Conservation (phyloP, 2,888 invertebrate species). For the Germaria angustata region DNA sequence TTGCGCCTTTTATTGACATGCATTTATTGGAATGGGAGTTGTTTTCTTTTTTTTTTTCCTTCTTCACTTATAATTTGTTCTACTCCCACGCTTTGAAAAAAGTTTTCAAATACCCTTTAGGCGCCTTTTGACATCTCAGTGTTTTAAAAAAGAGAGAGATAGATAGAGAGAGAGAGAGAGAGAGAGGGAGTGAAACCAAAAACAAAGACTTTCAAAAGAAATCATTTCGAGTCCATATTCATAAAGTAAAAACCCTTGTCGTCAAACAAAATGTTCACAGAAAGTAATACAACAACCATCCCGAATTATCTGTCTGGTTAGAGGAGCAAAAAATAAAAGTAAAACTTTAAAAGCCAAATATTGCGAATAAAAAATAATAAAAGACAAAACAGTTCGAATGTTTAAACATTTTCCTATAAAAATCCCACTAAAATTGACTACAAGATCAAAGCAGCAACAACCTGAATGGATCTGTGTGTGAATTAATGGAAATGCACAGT, state of each 20-base stretch:
- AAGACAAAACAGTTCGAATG: slow-evolving; percentile 37
- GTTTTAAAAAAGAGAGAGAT: background rate
- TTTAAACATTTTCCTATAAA: slow-evolving; percentile 38
- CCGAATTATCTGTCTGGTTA: slow-evolving; percentile 43
- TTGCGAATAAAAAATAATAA: background rate
- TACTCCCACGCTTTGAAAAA: slow-evolving; percentile 50
- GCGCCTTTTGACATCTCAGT: slow-evolving; percentile 64
- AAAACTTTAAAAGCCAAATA: slow-evolving; percentile 3
- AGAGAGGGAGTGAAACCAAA: background rate
- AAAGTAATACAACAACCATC: slow-evolving; percentile 42
- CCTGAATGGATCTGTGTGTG: slow-evolving; percentile 21
- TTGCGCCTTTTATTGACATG: slow-evolving; percentile 33
- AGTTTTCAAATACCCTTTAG: slow-evolving; percentile 61
- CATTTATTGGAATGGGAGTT: slow-evolving; percentile 37
- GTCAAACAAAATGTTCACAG: slow-evolving; percentile 40
- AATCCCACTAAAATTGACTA: slow-evolving; percentile 47
- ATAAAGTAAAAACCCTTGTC: slow-evolving; percentile 55
- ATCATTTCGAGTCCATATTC: slow-evolving; percentile 36
- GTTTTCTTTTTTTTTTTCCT: slow-evolving; percentile 16
- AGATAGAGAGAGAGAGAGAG: background rate
- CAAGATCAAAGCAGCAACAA: slow-evolving; percentile 22
- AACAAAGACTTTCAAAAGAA: slow-evolving; percentile 9
- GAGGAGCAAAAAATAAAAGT: background rate
- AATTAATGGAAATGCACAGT: slow-evolving; percentile 44
- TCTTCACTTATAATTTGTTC: slow-evolving; percentile 51